Evolutionary conservation across 2,113 vertebrate species (phyloP), one percentile per base, ranked within the genome.

Genomic region (Melospiza georgiana): DNA sequence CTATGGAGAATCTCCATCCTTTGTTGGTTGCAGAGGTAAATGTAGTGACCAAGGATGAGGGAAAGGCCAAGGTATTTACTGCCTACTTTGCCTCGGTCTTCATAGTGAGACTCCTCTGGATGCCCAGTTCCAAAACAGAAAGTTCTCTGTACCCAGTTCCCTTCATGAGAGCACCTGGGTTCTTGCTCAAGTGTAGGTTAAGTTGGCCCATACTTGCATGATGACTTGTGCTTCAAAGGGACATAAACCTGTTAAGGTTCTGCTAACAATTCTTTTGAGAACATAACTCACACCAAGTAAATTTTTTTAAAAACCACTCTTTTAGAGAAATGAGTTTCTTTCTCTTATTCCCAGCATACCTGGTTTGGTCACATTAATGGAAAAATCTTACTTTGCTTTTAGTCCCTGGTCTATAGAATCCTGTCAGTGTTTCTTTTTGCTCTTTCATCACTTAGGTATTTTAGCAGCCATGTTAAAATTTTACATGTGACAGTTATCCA

Each of bases 261-360:
- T 75, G 13, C 30, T 48, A 28, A 52, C 5, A 67, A 19, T 31
- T 71, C 11, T 72, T 80, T 49, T 0, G 0, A 68, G 20, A 55
- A 30, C 11, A 8, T 28, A 21, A 52, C 24, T 82, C 30, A 28
- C 9, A 44, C 15, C 14, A 77, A 62, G 33, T 59, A 69, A 41
- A 59, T 0, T 35, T 55, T 80, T 16, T 12, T 1, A 0, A 9
- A 25, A 72, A 33, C 1, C 5, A 28, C 1, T 15, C 19, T 59
- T 65, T 25, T 35, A 25, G 5, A 57, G 22, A 75, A 62, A 49
- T 62, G 0, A 2, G 7, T 49, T 87, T 82, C 14, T 92, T 78
- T 44, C 11, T 52, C 21, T 62, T 85, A 39, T 2, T 90, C 10
- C 5, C 33, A 55, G 9, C 12, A 17, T 67, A 27, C 6, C 27